These are phyloP conservation scores for Amphipyra berbera DNA, from an alignment of 2,888 invertebrate genomes.

Conservation along the genomic window DNA sequence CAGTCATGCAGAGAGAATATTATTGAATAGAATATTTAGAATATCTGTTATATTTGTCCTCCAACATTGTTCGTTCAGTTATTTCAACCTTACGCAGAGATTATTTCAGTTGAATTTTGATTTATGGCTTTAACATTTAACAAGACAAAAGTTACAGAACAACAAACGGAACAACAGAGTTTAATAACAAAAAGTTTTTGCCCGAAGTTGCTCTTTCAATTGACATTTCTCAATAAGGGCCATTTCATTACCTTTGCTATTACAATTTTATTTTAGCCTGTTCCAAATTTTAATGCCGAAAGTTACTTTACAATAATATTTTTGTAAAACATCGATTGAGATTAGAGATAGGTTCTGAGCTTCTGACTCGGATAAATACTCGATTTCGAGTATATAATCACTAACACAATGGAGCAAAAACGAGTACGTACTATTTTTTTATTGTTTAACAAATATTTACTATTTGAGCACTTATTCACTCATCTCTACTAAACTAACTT, in stretches of 20 bases:
- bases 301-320: slow-evolving; percentile 24
- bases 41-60: slow-evolving; percentile 29
- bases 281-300: slow-evolving; percentile 26
- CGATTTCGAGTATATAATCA: no score
- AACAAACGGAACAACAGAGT: slow-evolving; percentile 62
- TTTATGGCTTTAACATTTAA: slow-evolving; percentile 68
- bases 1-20: slow-evolving; percentile 13
- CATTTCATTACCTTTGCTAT: slow-evolving; percentile 55
- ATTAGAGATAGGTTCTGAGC: not conserved
- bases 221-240: slow-evolving; percentile 58
- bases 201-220: slow-evolving; percentile 54
- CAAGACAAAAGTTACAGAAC: slow-evolving; percentile 66
- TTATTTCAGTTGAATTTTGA: slow-evolving; percentile 67
- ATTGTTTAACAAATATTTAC: no score
- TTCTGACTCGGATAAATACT: no score
- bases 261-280: slow-evolving; percentile 43
- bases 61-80: slow-evolving; percentile 39
- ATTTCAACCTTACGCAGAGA: slow-evolving; percentile 56
- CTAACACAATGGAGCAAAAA: no score
- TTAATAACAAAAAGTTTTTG: slow-evolving; percentile 66
- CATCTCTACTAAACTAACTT: no score
- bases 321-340: not conserved
- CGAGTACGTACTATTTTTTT: no score
- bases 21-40: slow-evolving; percentile 40
- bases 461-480: no score